phyloP scores from a whole-genome alignment of 2,888 invertebrate genomes.

The Drosophila macrospina region DNA sequence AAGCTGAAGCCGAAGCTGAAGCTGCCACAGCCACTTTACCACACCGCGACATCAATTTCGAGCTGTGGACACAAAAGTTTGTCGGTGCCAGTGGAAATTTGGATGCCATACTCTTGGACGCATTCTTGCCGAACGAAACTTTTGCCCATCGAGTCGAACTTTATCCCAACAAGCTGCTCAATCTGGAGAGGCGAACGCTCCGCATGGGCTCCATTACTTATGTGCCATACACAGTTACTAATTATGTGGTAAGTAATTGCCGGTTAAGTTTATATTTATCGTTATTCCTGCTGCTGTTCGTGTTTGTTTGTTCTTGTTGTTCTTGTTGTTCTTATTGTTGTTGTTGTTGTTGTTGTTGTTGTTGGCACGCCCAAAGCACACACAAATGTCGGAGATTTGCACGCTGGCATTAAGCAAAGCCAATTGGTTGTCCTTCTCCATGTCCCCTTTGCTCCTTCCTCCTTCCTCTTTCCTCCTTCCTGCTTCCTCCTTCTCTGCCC shows the following conservation, averaged over 20 bases:
- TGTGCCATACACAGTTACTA: constrained; percentile 83
- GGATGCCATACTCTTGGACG: constrained; percentile 82
- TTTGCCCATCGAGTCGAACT: constrained; percentile 80
- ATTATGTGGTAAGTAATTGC: constrained; percentile 84
- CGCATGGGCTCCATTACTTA: constrained; percentile 83
- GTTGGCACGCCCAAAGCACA: constrained; percentile 51
- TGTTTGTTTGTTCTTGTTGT: constrained; percentile 15
- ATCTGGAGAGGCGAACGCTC: constrained; percentile 80
- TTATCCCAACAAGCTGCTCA: constrained; percentile 84
- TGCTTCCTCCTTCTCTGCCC: neutral
- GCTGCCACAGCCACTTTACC: constrained; percentile 30
- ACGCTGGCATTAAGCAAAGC: constrained; percentile 76
- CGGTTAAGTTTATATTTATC: constrained; percentile 82
- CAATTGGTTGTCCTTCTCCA: constrained; percentile 65
- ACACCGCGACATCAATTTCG: constrained; percentile 79
- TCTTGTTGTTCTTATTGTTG: constrained; percentile 24
- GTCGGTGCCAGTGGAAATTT: constrained; percentile 82
- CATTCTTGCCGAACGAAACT: constrained; percentile 81
- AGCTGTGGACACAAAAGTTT: constrained; percentile 85
- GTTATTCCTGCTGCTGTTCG: constrained; percentile 37
- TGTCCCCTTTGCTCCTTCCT: neutral
- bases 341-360: constrained; percentile 40
- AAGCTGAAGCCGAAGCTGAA: neutral
- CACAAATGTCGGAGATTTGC: constrained; percentile 76
- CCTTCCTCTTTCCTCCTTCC: too few species aligned